Base-by-base conservation (phyloP, 2,888 invertebrate genomes). In the Lithophane leautieri region DNA sequence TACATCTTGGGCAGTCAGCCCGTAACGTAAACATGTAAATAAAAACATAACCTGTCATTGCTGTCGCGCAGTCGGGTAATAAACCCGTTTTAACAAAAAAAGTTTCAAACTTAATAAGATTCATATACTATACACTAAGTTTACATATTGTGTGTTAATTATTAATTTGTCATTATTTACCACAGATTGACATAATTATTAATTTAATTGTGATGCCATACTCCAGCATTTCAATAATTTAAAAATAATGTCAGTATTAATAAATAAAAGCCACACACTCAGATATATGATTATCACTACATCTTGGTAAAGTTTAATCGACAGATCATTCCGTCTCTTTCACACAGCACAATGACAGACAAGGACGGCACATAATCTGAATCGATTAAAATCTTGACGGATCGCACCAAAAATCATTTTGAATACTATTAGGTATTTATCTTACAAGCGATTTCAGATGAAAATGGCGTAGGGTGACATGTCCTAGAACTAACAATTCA, bases 291-390 rank as follows among this genome's bases (percentile, higher is more conserved):
- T 63, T 78, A 67, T 70, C 54, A 75, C 76, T 83, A 62, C 61
- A 66, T 34, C 25, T 14, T 9, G 60, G 1, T 25, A 34, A 22
- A 47, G 60, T 81, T 83, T 62, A 83, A 83, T 85, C 81, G 77
- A 87, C 78, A 85, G 81, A 83, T 87, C 78, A 79, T 86, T 87
- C 62, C 73, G 70, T 81, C 80, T 63, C 76, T 69, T 62, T 74
- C 71, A 65, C 75, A 62, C 50, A 63, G 25, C 25, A 73, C 66
- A 19, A 52, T n/a, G 47, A 19, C 40, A 73, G 69, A 85, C 60
- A 76, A 79, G 72, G 83, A 87, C 78, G 69, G 67, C 50, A 58
- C 73, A 86, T 69, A 81, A 86, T 86, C 76, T 81, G 68, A 74
- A 85, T 67, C 81, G 73, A 79, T 83, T 81, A 81, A 87, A 81